phyloP scores from a whole-genome alignment of 1,140 invertebrate genomes.

The Drosophila pectinifera region DNA sequence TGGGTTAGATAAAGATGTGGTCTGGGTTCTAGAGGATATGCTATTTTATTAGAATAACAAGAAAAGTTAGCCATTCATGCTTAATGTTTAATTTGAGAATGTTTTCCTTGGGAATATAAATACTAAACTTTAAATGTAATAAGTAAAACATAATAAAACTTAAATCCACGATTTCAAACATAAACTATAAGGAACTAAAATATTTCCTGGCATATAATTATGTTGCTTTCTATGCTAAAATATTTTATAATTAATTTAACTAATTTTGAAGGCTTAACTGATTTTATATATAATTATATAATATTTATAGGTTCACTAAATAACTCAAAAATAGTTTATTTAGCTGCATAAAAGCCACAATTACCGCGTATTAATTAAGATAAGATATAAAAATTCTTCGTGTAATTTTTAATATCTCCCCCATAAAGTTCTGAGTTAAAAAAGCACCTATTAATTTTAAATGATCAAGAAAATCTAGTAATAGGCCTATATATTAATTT shows the following conservation, averaged over 20 bases:
- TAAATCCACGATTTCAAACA: not conserved
- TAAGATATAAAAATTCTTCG: too few species aligned
- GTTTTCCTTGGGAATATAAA: not conserved
- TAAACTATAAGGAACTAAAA: not conserved
- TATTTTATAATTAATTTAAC: not conserved
- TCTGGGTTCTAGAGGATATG: too few species aligned
- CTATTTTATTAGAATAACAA: too few species aligned
- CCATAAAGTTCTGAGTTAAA: not conserved
- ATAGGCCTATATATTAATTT: not conserved
- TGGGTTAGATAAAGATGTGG: constrained; percentile 10
- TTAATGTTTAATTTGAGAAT: constrained; percentile 1
- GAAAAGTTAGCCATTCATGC: constrained; percentile 7
- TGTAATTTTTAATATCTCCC: not conserved
- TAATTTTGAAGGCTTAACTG: too few species aligned
- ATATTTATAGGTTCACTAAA: too few species aligned
- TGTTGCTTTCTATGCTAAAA: accelerated
- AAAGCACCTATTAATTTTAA: not conserved
- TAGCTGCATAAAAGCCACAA: too few species aligned
- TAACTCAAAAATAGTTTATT: too few species aligned
- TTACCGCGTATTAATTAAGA: too few species aligned
- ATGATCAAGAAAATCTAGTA: not conserved
- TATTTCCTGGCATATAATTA: not conserved
- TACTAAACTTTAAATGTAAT: not conserved
- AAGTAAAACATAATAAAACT: too few species aligned
- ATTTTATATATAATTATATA: too few species aligned